Percentiles rank a stretch among this genome's conserved stretches.
Evolutionary conservation across 30 jellyfish, hydroid and myxozoan species (phyloP).

Genomic region (Sanderia malayensis): DNA sequence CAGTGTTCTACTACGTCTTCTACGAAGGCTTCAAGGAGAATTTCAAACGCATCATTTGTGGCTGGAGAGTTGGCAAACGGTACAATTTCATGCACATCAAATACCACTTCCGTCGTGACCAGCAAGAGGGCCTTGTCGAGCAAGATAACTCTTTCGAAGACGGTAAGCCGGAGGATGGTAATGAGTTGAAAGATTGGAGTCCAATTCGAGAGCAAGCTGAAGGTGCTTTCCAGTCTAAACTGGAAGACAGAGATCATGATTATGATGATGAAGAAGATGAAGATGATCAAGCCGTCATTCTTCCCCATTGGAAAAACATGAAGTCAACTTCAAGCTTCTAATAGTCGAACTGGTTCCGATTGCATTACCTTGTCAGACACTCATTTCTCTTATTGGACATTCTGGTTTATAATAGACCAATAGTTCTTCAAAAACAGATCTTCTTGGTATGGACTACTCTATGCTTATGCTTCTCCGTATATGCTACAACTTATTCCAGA

Average conservation of each 20-base stretch:
- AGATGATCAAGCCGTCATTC: conserved; percentile 46
- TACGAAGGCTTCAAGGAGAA: conserved; percentile 50
- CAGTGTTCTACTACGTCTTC: conserved; percentile 11
- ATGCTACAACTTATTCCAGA: too few species aligned
- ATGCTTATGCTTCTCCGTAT: too few species aligned
- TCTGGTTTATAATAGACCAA: too few species aligned
- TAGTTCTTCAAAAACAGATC: too few species aligned
- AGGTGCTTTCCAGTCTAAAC: conserved; percentile 13
- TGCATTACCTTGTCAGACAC: too few species aligned
- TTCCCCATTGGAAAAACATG: conserved; percentile 45
- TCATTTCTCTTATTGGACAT: too few species aligned
- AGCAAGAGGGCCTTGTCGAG: conserved; percentile 23
- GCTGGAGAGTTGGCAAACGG: conserved; percentile 47
- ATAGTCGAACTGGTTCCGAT: too few species aligned
- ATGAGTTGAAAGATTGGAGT: conserved; percentile 48
- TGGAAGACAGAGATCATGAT: conserved; percentile 59
- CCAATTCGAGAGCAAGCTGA: conserved; percentile 5
- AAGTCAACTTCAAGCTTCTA: conserved; percentile 42
- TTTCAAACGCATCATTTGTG: conserved; percentile 44
- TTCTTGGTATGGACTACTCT: too few species aligned
- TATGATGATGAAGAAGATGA: conserved; percentile 41
- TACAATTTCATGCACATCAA: conserved; percentile 45
- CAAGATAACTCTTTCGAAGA: conserved; percentile 17
- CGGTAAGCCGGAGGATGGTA: conserved; percentile 25
- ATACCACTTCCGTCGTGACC: conserved; percentile 30